Evolutionary conservation across 2,888 invertebrate genomes (phyloP).

Genomic region (Aplocera efformata): DNA sequence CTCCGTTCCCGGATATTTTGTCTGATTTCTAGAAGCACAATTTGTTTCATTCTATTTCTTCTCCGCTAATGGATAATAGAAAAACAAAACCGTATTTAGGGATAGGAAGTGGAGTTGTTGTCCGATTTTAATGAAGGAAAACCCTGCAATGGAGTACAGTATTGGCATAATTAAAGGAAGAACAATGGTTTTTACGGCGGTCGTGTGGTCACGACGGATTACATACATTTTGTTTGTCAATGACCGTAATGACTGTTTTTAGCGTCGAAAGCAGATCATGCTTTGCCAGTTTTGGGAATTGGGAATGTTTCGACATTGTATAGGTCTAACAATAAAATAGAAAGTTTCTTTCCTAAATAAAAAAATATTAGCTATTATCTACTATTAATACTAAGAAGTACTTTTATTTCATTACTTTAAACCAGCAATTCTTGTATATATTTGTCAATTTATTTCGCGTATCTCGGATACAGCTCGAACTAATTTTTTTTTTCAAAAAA

Average conservation of each 20-base stretch:
- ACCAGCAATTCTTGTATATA: too few relatives aligned
- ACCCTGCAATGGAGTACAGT: slow-evolving; percentile 4
- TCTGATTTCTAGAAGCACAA: slow-evolving; percentile 45
- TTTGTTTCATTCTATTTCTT: slow-evolving; percentile 43
- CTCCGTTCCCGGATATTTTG: slow-evolving; percentile 36
- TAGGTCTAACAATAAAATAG: too few relatives aligned
- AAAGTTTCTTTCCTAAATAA: too few relatives aligned
- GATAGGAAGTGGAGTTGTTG: slow-evolving; percentile 26
- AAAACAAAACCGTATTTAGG: slow-evolving; percentile 46
- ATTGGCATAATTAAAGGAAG: slow-evolving; percentile 13
- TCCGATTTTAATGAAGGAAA: slow-evolving; percentile 44
- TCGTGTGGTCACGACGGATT: slow-evolving; percentile 26
- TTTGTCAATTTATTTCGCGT: too few relatives aligned
- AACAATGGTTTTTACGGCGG: slow-evolving; percentile 9
- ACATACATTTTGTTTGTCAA: slow-evolving; percentile 24
- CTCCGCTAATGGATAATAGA: slow-evolving; percentile 52
- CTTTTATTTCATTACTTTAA: too few relatives aligned
- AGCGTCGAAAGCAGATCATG: too few relatives aligned
- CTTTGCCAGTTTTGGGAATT: too few relatives aligned
- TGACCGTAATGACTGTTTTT: slow-evolving; percentile 5
- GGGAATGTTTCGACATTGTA: too few relatives aligned
- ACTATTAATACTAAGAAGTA: too few relatives aligned
- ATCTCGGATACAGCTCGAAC: too few relatives aligned
- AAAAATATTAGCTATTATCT: too few relatives aligned
- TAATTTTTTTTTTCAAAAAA: too few relatives aligned